phyloP scores from a whole-genome alignment of 2,888 invertebrate species.

The Lithosia quadra region DNA sequence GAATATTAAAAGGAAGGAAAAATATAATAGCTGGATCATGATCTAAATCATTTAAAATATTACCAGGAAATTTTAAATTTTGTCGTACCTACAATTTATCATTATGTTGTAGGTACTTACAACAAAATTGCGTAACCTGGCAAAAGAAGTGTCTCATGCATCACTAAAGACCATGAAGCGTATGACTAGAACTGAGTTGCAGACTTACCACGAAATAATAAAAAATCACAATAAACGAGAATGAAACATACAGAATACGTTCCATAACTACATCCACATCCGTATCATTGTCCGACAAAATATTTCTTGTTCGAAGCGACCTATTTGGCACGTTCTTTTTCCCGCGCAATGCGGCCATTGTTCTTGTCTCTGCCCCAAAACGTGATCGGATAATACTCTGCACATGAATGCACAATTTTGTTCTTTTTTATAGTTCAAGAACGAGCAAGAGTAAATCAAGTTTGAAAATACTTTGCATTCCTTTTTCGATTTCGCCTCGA shows the following conservation, averaged over 20 bases:
- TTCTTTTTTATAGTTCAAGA: constrained; percentile 47
- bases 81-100: too few species aligned
- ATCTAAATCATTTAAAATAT: background rate
- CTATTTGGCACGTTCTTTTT: constrained; percentile 52
- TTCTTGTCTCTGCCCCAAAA: constrained; percentile 34
- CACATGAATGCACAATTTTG: constrained; percentile 43
- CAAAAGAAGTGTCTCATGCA: too few species aligned
- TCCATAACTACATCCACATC: constrained; percentile 41
- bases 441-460: constrained; percentile 16
- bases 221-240: constrained; percentile 16
- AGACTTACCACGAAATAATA: too few species aligned
- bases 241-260: constrained; percentile 41
- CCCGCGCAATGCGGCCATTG: constrained; percentile 35
- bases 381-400: constrained; percentile 41
- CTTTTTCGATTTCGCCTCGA: background rate
- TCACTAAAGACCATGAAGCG: too few species aligned
- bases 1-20: background rate
- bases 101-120: too few species aligned
- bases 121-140: too few species aligned
- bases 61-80: background rate
- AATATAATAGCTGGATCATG: background rate
- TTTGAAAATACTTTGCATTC: constrained; percentile 3
- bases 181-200: too few species aligned
- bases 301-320: constrained; percentile 27
- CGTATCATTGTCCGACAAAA: constrained; percentile 45